phyloP scores from a whole-genome alignment of 2,113 vertebrate genomes.

The Merops nubicus region DNA sequence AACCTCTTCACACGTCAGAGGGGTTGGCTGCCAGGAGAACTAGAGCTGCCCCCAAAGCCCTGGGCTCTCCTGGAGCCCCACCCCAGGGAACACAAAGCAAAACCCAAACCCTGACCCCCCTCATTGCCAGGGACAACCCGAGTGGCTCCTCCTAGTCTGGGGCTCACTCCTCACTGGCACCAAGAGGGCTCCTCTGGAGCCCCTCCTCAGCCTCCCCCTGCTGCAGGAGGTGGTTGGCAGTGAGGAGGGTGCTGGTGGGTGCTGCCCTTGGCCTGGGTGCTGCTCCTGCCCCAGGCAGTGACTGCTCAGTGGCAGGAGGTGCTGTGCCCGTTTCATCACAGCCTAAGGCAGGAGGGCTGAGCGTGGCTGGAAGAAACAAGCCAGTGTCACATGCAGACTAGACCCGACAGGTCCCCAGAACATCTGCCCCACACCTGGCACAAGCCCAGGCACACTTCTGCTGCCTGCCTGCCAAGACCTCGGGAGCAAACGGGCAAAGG shows the following conservation, averaged over 20 bases:
- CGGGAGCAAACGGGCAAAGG: neutral
- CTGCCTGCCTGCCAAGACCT: neutral
- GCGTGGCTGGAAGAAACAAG: neutral
- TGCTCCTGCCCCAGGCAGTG: neutral
- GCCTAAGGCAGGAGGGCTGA: neutral
- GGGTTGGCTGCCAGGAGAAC: neutral
- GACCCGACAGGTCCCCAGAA: neutral
- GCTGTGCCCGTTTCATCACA: neutral
- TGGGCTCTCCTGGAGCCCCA: neutral
- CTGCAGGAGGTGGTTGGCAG: neutral
- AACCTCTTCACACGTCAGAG: neutral
- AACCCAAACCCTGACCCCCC: neutral
- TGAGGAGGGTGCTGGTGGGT: neutral
- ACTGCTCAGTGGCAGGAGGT: neutral
- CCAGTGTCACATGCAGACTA: neutral
- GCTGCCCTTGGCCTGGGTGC: neutral
- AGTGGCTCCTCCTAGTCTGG: neutral
- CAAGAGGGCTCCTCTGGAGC: neutral
- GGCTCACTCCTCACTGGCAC: neutral
- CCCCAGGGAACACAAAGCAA: neutral
- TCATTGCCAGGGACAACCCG: neutral
- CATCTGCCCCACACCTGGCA: constrained; percentile 17
- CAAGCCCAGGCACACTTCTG: neutral
- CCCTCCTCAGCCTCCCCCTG: neutral
- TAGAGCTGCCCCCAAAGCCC: neutral